A percentile compares a stretch with the other conserved stretches of the same genome.
Conservation (phyloP, 2,113 vertebrate species). For the Motacilla alba region DNA sequence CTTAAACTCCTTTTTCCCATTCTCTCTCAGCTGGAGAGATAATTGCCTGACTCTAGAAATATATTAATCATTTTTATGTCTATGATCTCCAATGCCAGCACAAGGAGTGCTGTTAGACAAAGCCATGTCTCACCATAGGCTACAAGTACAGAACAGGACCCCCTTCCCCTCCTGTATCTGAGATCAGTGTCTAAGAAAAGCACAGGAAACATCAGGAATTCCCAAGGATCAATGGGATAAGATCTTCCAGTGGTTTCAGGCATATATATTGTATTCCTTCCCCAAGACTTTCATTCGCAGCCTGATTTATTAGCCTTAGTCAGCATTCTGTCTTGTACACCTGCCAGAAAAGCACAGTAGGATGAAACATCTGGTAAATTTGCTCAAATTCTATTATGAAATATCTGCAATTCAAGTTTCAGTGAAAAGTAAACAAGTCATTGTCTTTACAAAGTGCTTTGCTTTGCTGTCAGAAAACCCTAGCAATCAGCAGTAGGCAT, state of each 20-base stretch:
- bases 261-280: conserved; percentile 41
- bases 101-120: background rate
- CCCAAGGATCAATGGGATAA: conserved; percentile 35
- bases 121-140: background rate
- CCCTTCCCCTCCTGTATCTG: conserved; percentile 1
- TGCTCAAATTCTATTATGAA: conserved; percentile 68
- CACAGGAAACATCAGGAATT: conserved; percentile 36
- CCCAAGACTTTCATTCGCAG: conserved; percentile 27
- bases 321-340: conserved; percentile 56
- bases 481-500: background rate
- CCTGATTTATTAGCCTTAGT: conserved; percentile 70
- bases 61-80: conserved; percentile 49
- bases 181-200: conserved; percentile 30
- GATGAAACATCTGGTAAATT: conserved; percentile 74
- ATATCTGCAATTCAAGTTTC: conserved; percentile 66
- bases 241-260: conserved; percentile 19
- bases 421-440: conserved; percentile 69
- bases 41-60: conserved; percentile 33
- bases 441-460: conserved; percentile 61
- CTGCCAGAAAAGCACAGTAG: conserved; percentile 63
- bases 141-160: conserved; percentile 3
- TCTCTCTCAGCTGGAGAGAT: conserved; percentile 45
- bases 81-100: background rate
- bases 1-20: conserved; percentile 27
- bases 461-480: conserved; percentile 34